These are phyloP conservation scores for Tapirus indicus DNA, from an alignment of 2,797 vertebrate genomes.

Conservation along the genomic window DNA sequence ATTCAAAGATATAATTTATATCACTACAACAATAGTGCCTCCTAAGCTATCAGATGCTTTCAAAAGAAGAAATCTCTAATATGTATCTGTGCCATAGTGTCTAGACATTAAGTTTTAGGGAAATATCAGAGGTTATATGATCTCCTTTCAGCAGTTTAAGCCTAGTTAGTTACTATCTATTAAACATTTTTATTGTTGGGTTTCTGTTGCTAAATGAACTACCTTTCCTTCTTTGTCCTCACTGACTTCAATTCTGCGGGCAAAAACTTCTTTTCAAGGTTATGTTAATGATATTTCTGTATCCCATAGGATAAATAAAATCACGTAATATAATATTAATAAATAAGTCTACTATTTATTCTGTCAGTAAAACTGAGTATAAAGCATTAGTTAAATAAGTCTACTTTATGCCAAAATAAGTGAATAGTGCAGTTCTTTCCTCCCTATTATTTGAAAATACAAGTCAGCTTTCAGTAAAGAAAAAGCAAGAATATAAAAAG, in stretches of 20 bases:
- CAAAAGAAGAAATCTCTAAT: neutral
- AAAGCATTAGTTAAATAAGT: constrained; percentile 48
- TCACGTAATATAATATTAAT: neutral
- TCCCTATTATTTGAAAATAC: neutral
- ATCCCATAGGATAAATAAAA: neutral
- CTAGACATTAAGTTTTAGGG: neutral
- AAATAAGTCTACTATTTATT: constrained; percentile 30
- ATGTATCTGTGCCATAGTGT: neutral
- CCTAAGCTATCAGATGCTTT: neutral
- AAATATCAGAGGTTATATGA: neutral
- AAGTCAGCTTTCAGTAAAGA: constrained; percentile 38
- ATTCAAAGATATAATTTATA: neutral
- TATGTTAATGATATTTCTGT: neutral
- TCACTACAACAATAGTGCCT: neutral
- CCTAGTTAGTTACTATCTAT: neutral
- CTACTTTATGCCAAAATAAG: constrained; percentile 14
- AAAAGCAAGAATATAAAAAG: constrained; percentile 12
- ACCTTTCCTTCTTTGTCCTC: neutral
- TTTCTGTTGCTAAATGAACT: neutral
- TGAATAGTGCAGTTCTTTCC: neutral
- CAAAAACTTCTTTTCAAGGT: neutral
- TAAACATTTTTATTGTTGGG: neutral
- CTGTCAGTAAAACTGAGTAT: constrained; percentile 13
- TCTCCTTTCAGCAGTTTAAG: neutral
- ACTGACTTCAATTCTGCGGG: neutral